Percentiles rank a stretch among this genome's conserved stretches.
Conservation (phyloP, 2,888 invertebrate genomes). For the Zygothrica quintamaculata region DNA sequence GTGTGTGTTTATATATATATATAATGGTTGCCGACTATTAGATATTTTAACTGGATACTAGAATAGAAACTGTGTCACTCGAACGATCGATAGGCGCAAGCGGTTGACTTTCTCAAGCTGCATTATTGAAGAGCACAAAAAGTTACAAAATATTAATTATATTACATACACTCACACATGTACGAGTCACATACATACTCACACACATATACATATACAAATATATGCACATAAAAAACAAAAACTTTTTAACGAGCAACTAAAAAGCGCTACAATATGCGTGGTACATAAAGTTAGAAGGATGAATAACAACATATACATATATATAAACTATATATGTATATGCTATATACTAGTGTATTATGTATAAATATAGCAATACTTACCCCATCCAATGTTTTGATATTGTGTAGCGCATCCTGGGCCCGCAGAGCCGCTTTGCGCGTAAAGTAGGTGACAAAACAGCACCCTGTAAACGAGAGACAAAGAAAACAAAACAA, state of each 20-base stretch:
- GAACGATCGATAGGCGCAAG: slow-evolving; percentile 62
- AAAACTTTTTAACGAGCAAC: slow-evolving; percentile 56
- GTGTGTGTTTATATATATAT: neutral
- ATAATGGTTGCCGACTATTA: slow-evolving; percentile 24
- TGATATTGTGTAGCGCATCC: slow-evolving; percentile 99
- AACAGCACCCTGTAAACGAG: slow-evolving; percentile 98
- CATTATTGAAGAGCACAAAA: slow-evolving; percentile 61
- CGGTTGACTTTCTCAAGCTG: slow-evolving; percentile 72
- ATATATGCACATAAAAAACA: slow-evolving; percentile 54
- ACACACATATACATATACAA: slow-evolving; percentile 28
- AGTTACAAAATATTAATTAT: slow-evolving; percentile 24
- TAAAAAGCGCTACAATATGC: slow-evolving; percentile 56
- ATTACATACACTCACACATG: slow-evolving; percentile 11
- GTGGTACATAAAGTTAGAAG: slow-evolving; percentile 14
- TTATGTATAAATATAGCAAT: too few species aligned
- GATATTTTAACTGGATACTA: slow-evolving; percentile 19
- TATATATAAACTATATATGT: neutral
- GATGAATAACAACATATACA: slow-evolving; percentile 10
- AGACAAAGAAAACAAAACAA: slow-evolving; percentile 83
- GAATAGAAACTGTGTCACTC: slow-evolving; percentile 60
- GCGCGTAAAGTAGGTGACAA: slow-evolving; percentile 99
- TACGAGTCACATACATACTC: slow-evolving; percentile 26
- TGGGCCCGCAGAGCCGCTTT: slow-evolving; percentile 99
- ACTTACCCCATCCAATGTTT: slow-evolving; percentile 98
- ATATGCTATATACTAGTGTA: too few species aligned